These are phyloP conservation scores for Pseudorectes ferrugineus DNA, from an alignment of 2,113 vertebrate species.

Conservation along the genomic window DNA sequence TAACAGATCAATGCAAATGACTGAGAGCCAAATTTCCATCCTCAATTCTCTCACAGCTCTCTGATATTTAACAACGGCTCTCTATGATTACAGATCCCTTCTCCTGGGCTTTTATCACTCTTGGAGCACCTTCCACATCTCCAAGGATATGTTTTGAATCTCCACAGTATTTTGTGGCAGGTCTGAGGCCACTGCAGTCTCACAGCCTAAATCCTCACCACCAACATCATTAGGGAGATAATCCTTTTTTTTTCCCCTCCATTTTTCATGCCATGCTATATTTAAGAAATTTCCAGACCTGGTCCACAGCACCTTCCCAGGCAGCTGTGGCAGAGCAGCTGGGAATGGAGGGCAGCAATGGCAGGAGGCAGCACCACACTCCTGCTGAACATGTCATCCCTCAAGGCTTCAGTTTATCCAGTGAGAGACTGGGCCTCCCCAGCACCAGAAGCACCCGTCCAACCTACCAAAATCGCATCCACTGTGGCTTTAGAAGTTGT, in stretches of 20 bases:
- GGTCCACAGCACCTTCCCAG: neutral
- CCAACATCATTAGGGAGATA: neutral
- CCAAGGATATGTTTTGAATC: neutral
- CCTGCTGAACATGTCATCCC: rapidly evolving
- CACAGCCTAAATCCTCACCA: neutral
- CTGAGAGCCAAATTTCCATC: neutral
- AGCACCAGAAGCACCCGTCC: neutral
- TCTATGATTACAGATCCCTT: neutral
- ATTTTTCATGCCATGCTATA: neutral
- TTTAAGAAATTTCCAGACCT: neutral
- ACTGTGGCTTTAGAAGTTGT: neutral
- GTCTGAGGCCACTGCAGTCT: neutral
- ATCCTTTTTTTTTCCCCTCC: neutral
- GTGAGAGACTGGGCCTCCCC: neutral
- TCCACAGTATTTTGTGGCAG: neutral
- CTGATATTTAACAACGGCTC: neutral
- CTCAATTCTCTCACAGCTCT: neutral
- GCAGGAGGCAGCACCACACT: neutral
- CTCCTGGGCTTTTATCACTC: neutral
- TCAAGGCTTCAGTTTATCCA: neutral
- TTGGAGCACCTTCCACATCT: neutral
- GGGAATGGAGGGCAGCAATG: neutral
- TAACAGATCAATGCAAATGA: neutral
- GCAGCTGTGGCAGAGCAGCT: neutral
- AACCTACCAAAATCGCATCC: rapidly evolving